These are phyloP conservation scores for Siderastrea radians DNA, from an alignment of 92 coral and sea anemone species.

Conservation along the genomic window DNA sequence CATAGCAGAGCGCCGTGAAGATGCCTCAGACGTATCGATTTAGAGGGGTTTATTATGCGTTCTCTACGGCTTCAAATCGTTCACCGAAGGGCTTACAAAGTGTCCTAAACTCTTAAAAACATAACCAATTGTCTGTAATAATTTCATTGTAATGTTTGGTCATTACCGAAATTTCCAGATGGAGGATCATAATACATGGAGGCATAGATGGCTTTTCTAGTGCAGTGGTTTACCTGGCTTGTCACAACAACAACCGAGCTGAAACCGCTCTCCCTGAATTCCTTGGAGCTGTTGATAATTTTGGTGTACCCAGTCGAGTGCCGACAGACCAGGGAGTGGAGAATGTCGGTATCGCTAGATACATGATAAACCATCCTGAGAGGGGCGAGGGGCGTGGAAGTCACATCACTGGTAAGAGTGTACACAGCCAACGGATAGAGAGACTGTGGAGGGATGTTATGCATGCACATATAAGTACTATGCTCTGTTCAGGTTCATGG, in stretches of 20 bases:
- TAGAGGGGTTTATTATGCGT: conserved; percentile 28
- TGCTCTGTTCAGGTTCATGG: conserved; percentile 54
- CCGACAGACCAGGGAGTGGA: conserved; percentile 56
- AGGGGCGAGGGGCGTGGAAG: conserved; percentile 67
- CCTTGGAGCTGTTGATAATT: neutral
- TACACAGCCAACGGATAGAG: conserved; percentile 55
- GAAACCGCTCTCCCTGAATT: neutral
- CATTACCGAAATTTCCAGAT: neutral
- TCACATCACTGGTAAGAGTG: conserved; percentile 58
- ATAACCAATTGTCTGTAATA: conserved; percentile 48
- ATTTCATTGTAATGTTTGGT: conserved; percentile 17
- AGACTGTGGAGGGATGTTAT: conserved; percentile 64
- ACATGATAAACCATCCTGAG: conserved; percentile 53
- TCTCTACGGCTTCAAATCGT: conserved; percentile 44
- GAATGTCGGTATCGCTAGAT: conserved; percentile 61
- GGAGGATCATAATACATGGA: neutral
- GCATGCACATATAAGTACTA: conserved; percentile 55
- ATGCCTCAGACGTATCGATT: conserved; percentile 56
- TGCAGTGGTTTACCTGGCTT: neutral
- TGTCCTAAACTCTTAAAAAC: neutral
- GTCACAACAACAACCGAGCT: neutral
- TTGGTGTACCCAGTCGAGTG: conserved; percentile 35
- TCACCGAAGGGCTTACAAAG: conserved; percentile 60
- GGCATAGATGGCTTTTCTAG: neutral
- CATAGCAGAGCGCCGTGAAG: conserved; percentile 40